Evolutionary conservation across 2,797 vertebrate genomes (phyloP).

Genomic region (Phyllotis vaccarum): DNA sequence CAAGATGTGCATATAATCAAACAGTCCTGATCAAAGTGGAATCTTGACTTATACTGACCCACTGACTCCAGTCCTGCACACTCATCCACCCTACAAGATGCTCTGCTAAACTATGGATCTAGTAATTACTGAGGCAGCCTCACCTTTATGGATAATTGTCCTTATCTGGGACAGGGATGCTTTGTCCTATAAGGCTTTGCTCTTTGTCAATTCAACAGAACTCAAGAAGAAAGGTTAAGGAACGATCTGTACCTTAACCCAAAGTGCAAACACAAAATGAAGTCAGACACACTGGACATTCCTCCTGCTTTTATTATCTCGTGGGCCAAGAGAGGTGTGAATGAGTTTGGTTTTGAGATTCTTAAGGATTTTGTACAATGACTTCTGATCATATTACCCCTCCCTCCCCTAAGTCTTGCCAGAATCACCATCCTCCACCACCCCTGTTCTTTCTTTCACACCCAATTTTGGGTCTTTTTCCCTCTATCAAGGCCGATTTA

Average conservation of each 20-base stretch:
- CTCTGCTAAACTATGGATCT: not conserved
- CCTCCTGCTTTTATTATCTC: not conserved
- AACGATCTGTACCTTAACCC: not conserved
- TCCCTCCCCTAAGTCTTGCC: not conserved
- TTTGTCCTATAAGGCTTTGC: not conserved
- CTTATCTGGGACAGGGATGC: not conserved
- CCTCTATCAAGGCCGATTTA: not conserved
- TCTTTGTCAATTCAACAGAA: not conserved
- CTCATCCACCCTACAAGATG: not conserved
- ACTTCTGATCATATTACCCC: not conserved
- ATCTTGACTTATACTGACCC: not conserved
- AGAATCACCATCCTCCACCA: not conserved
- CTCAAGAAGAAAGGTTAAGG: not conserved
- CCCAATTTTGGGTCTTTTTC: not conserved
- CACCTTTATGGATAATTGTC: not conserved
- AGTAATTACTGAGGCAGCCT: not conserved
- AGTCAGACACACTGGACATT: not conserved
- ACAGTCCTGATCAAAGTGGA: not conserved
- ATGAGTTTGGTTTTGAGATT: not conserved
- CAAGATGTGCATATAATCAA: too few species aligned
- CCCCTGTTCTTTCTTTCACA: not conserved
- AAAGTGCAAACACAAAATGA: not conserved
- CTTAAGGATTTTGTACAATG: not conserved
- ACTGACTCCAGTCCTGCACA: too few species aligned
- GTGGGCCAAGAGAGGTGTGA: not conserved